phyloP scores from a whole-genome alignment of 2,797 vertebrate species.

The Micropoecilia bifurca region DNA sequence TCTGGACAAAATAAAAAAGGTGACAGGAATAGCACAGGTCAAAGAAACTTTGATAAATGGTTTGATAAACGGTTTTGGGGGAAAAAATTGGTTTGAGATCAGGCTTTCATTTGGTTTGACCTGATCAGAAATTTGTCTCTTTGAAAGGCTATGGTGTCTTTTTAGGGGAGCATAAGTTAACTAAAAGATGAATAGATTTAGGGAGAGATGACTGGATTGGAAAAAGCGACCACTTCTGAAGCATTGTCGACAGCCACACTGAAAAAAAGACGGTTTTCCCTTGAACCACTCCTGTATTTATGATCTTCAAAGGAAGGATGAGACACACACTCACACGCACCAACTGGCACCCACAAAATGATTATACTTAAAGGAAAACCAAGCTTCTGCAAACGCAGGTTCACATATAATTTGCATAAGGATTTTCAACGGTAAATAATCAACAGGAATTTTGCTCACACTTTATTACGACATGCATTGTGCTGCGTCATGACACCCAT shows the following conservation, averaged over 20 bases:
- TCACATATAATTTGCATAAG: slow-evolving; percentile 50
- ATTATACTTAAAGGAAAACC: slow-evolving; percentile 71
- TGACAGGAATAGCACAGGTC: slow-evolving; percentile 27
- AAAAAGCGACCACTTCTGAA: slow-evolving; percentile 84
- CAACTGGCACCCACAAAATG: slow-evolving; percentile 56
- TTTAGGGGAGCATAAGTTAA: slow-evolving; percentile 62
- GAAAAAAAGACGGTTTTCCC: slow-evolving; percentile 77
- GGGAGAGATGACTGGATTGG: slow-evolving; percentile 74
- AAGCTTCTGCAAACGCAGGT: slow-evolving; percentile 44
- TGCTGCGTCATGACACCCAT: background rate
- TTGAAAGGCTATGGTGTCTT: slow-evolving; percentile 67
- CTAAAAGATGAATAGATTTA: slow-evolving; percentile 64
- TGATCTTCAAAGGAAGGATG: slow-evolving; percentile 80
- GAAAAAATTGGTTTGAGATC: slow-evolving; percentile 11
- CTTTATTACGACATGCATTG: background rate
- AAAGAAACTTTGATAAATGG: slow-evolving; percentile 39
- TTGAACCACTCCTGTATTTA: slow-evolving; percentile 80
- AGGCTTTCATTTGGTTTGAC: slow-evolving; percentile 40
- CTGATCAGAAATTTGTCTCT: slow-evolving; percentile 53
- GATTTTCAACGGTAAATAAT: slow-evolving; percentile 12
- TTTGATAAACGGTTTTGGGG: slow-evolving; percentile 39
- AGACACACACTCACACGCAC: slow-evolving; percentile 63
- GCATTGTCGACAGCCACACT: slow-evolving; percentile 83
- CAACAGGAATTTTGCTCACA: background rate
- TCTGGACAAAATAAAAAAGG: slow-evolving; percentile 17